A percentile compares a stretch with the other conserved stretches of the same genome.
Evolutionary conservation across 2,113 vertebrate genomes (phyloP).

Genomic region (Pardalotus punctatus): DNA sequence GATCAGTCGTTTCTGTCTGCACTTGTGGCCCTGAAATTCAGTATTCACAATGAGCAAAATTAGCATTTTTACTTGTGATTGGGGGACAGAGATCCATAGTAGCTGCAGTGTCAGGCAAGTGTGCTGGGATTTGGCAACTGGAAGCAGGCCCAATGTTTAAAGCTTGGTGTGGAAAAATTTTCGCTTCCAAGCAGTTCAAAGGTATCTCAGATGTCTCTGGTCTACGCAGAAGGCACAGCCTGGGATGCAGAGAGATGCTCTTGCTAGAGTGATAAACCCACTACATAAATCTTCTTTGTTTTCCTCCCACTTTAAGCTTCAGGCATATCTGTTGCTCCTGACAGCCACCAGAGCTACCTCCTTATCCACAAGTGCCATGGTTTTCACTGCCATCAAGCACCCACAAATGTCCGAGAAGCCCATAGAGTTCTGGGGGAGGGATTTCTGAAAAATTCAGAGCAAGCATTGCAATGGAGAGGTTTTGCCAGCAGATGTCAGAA

Average conservation of each 20-base stretch:
- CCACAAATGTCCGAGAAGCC: background rate
- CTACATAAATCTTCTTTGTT: background rate
- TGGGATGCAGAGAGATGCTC: background rate
- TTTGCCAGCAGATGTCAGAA: constrained; percentile 58
- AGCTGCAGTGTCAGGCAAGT: background rate
- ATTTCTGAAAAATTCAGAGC: background rate
- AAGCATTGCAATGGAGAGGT: constrained; percentile 1
- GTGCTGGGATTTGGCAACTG: background rate
- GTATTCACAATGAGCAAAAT: background rate
- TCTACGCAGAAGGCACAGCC: background rate
- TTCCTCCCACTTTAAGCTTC: background rate
- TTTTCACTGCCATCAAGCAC: background rate
- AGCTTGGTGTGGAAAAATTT: background rate
- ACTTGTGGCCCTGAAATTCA: background rate
- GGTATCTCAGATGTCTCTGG: background rate
- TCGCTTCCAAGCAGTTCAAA: background rate
- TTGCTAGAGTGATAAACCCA: background rate
- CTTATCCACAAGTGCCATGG: background rate
- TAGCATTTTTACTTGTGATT: background rate
- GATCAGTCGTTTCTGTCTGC: background rate
- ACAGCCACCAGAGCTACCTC: background rate
- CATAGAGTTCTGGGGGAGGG: accelerated
- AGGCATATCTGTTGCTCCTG: background rate
- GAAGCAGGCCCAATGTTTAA: background rate
- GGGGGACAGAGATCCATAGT: background rate